A percentile compares a stretch with the other conserved stretches of the same genome.
These are phyloP conservation scores for Cataglyphis altisquamis DNA, from an alignment of 2,888 invertebrate species.

Conservation along the genomic window DNA sequence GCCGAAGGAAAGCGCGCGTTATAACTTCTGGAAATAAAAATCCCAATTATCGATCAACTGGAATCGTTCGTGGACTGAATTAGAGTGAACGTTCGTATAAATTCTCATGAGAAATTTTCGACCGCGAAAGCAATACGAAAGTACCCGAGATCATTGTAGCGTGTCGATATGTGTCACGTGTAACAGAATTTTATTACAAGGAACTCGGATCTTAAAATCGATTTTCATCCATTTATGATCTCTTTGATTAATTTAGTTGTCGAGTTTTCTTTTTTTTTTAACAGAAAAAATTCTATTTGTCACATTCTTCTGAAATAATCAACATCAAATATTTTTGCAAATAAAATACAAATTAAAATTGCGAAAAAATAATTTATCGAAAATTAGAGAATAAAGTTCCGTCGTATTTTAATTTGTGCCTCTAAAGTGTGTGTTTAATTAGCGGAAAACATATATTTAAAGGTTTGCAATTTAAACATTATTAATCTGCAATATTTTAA, in stretches of 20 bases:
- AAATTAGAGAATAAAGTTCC: neutral
- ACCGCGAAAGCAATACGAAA: conserved; percentile 1
- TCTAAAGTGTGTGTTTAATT: neutral
- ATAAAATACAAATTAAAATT: neutral
- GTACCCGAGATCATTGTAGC: neutral
- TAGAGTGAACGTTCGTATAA: neutral
- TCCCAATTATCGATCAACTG: conserved; percentile 62
- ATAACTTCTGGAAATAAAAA: conserved; percentile 55
- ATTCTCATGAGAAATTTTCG: conserved; percentile 7
- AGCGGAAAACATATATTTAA: neutral
- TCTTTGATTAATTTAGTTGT: neutral
- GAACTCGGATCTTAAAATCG: neutral
- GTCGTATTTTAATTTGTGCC: neutral
- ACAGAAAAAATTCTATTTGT: neutral
- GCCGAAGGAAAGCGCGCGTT: conserved; percentile 21
- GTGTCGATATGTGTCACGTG: neutral
- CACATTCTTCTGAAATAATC: neutral
- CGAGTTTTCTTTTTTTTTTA: neutral
- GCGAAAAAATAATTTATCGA: neutral
- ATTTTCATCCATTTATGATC: neutral
- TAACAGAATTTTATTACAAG: neutral
- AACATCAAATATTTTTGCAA: neutral
- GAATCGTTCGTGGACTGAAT: neutral
- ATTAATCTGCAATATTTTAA: neutral
- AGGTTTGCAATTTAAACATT: neutral